Base-by-base conservation (phyloP, 2,797 vertebrate genomes). In the Sardinella longiceps region DNA sequence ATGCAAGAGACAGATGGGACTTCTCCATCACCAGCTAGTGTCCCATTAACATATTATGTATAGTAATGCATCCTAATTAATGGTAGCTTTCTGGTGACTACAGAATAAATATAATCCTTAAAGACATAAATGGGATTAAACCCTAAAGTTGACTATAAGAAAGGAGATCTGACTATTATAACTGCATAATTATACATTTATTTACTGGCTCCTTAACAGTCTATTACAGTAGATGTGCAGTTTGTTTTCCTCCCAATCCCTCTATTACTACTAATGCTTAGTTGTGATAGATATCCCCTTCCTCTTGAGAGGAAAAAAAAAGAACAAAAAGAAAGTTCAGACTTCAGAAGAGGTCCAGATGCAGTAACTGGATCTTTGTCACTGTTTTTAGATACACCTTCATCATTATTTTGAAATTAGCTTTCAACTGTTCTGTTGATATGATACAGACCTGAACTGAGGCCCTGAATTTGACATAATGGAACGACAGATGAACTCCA, bases 401-500 rank as follows among this genome's bases (percentile, higher is more conserved):
- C 20, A 43, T 20, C 70, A 43, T 18, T 20, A 43, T 77, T 77
- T 77, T 77, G 70, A 43, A 23, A 77, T 39, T 15, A 58, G 25
- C n/a, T 58, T n/a, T 58, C 23, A 25, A 25, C 7, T 58, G 56
- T 58, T 58, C 9, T 58, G 23, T 74, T 74, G 66, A 37, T 43
- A 77, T 11, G n/a, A 77, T 23, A 18, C 70, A 77, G 70, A 77
- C 37, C 18, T 23, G 37, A 77, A 14, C 28, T 15, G 12, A 70
- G 15, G 15, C 33, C 39, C 33, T 77, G 37, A 77, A 77, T 77
- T 77, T 9, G 33, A 77, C 70, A 77, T 37, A 43, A 43, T 77
- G 18, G 37, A 77, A 77, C 39, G 6, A 77, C 37, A 39, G 70
- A 20, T 77, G 70, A 77, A 37, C 70, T 77, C 70, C 70, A 43